Evolutionary conservation across 2,888 invertebrate genomes (phyloP).

Genomic region (Rambutsinella grinnellia): DNA sequence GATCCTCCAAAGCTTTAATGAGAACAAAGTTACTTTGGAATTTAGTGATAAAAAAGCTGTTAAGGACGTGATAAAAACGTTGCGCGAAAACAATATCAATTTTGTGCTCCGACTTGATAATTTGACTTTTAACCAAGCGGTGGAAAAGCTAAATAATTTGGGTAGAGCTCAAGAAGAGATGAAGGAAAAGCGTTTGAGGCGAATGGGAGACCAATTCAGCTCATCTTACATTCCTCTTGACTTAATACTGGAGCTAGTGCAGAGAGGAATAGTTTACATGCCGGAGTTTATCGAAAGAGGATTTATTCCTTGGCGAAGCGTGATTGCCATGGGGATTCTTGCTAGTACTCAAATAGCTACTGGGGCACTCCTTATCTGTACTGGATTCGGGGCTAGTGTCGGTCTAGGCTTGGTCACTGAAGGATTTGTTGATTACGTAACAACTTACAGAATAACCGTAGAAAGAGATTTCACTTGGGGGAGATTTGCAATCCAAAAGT

Average conservation of each 20-base stretch:
- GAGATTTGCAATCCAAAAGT: slow-evolving; percentile 33
- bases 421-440: slow-evolving; percentile 27
- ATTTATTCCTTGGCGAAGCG: slow-evolving; percentile 44
- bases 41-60: background rate
- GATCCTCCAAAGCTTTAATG: background rate
- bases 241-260: slow-evolving; percentile 5
- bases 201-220: slow-evolving; percentile 23
- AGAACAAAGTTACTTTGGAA: background rate
- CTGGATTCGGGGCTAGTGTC: slow-evolving; percentile 39
- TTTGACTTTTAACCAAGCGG: slow-evolving; percentile 4
- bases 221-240: slow-evolving; percentile 19
- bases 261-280: slow-evolving; percentile 26
- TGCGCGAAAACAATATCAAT: slow-evolving; percentile 8
- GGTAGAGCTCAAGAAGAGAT: slow-evolving; percentile 20
- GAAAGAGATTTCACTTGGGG: slow-evolving; percentile 40
- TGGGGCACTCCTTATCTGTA: slow-evolving; percentile 27
- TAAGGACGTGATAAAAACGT: background rate
- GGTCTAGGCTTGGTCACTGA: slow-evolving; percentile 43
- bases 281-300: slow-evolving; percentile 26
- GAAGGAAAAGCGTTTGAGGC: background rate
- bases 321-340: slow-evolving; percentile 2
- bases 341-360: slow-evolving; percentile 21
- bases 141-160: slow-evolving; percentile 8
- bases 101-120: background rate
- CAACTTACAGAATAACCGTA: background rate